phyloP scores from a whole-genome alignment of 2,888 invertebrate species.

The Diaperis boleti region DNA sequence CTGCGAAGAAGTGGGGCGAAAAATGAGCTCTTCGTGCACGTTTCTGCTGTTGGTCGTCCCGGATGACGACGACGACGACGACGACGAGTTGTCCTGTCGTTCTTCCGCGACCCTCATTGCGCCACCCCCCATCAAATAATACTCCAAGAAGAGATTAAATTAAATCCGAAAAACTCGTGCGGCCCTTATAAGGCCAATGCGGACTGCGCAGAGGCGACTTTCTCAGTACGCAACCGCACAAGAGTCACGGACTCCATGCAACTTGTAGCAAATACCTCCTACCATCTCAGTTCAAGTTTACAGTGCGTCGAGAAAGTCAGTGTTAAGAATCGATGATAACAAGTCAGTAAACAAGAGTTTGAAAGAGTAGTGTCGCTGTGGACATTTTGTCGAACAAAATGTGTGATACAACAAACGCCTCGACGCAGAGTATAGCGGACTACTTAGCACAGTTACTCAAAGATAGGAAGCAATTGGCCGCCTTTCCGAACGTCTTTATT shows the following conservation, averaged over 20 bases:
- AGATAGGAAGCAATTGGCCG: slow-evolving; percentile 99
- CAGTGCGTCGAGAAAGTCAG: slow-evolving; percentile 45
- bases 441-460: slow-evolving; percentile 99
- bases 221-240: slow-evolving; percentile 48
- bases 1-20: too few species aligned
- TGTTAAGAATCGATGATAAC: slow-evolving; percentile 32
- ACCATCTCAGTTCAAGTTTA: slow-evolving; percentile 47
- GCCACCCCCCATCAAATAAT: slow-evolving; percentile 2
- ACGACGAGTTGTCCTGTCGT: too few species aligned
- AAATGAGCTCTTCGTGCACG: too few species aligned
- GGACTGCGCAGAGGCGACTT: slow-evolving; percentile 56
- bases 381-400: slow-evolving; percentile 55
- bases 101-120: too few species aligned
- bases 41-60: too few species aligned
- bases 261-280: slow-evolving; percentile 23
- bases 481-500: slow-evolving; percentile 99
- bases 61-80: too few species aligned
- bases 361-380: slow-evolving; percentile 23
- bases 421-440: slow-evolving; percentile 98
- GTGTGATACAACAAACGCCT: slow-evolving; percentile 66
- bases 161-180: slow-evolving; percentile 38
- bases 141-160: slow-evolving; percentile 26
- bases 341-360: slow-evolving; percentile 35
- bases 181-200: slow-evolving; percentile 46
- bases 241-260: slow-evolving; percentile 25